A percentile compares a stretch with the other conserved stretches of the same genome.
These are phyloP conservation scores for Agrochola macilenta DNA, from an alignment of 2,888 invertebrate genomes.

Conservation along the genomic window DNA sequence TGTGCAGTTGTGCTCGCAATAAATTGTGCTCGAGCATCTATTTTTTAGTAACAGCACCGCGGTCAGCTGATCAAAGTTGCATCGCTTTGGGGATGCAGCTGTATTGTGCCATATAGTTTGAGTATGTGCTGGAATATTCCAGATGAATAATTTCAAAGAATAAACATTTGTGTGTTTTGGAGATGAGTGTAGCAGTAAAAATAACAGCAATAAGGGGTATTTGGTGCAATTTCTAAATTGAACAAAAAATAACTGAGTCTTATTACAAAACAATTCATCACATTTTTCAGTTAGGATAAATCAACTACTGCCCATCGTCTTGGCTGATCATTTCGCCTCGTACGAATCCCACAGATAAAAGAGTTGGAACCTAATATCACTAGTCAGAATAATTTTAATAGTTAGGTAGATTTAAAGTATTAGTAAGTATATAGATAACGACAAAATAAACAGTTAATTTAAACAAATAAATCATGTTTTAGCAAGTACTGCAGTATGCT, in stretches of 20 bases:
- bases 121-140: conserved; percentile 21
- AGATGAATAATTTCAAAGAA: conserved; percentile 16
- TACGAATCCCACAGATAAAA: neutral
- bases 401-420: neutral
- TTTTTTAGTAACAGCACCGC: conserved; percentile 46
- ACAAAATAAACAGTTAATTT: conserved; percentile 1
- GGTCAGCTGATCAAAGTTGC: conserved; percentile 63
- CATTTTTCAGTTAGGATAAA: neutral
- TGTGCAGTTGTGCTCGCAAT: conserved; percentile 31
- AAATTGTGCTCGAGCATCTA: conserved; percentile 36
- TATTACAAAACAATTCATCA: neutral
- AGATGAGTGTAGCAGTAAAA: neutral
- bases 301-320: too few species aligned
- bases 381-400: neutral
- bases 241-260: neutral
- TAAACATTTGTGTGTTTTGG: conserved; percentile 11
- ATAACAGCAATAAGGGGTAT: neutral
- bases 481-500: conserved; percentile 9
- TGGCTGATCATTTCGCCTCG: neutral
- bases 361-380: neutral
- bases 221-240: neutral
- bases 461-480: conserved; percentile 26
- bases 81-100: conserved; percentile 37
- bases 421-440: neutral
- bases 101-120: conserved; percentile 8